Percentiles rank a stretch among this genome's conserved stretches.
These are phyloP conservation scores for Arge pagana DNA, from an alignment of 2,888 invertebrate species.

Conservation along the genomic window DNA sequence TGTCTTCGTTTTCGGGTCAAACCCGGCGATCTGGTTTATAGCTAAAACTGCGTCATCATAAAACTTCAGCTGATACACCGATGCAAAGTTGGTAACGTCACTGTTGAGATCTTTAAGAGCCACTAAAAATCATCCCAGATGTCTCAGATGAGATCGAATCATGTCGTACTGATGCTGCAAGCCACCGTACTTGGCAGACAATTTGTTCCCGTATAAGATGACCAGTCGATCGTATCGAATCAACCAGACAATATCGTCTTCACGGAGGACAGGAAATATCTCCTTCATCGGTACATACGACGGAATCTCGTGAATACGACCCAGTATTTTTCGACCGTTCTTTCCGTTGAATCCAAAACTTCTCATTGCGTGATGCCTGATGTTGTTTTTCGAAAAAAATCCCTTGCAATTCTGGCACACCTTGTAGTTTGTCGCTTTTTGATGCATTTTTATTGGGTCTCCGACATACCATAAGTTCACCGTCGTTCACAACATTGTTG, in stretches of 20 bases:
- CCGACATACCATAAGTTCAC: conserved; percentile 24
- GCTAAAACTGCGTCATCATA: conserved; percentile 22
- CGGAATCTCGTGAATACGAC: background rate
- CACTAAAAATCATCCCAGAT: conserved; percentile 18
- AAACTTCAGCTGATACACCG: conserved; percentile 20
- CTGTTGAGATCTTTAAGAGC: conserved; percentile 20
- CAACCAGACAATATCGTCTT: conserved; percentile 19
- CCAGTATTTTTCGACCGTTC: background rate
- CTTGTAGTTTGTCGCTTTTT: conserved; percentile 22
- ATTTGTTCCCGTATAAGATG: conserved; percentile 26
- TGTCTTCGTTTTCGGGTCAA: background rate
- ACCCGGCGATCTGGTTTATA: conserved; percentile 18
- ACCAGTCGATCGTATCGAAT: conserved; percentile 25
- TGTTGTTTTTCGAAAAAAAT: conserved; percentile 18
- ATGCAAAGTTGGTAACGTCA: conserved; percentile 14
- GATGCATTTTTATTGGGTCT: conserved; percentile 15
- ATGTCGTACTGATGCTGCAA: conserved; percentile 18
- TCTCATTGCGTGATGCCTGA: conserved; percentile 22
- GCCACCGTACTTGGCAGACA: conserved; percentile 23
- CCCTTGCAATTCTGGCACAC: conserved; percentile 27
- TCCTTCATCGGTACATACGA: too few species aligned
- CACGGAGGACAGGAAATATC: conserved; percentile 24
- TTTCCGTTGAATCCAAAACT: conserved; percentile 9
- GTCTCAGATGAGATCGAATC: conserved; percentile 22
- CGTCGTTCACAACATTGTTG: conserved; percentile 21